A percentile compares a stretch with the other conserved stretches of the same genome.
Evolutionary conservation across 2,888 invertebrate species (phyloP).

Genomic region (Xestia c-nigrum): DNA sequence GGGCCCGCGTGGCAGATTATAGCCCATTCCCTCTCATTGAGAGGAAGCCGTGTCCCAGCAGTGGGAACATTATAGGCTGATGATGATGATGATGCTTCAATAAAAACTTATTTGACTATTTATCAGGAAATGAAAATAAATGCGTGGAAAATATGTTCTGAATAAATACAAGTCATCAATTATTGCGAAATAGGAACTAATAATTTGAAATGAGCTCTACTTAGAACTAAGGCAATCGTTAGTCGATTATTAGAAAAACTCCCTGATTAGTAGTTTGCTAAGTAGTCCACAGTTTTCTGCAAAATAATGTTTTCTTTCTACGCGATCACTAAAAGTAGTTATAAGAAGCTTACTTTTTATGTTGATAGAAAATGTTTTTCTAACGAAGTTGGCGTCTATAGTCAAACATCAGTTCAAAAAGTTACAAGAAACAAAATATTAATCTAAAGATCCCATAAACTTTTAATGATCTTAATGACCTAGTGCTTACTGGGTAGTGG

Average conservation of each 20-base stretch:
- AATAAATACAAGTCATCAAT: conserved; percentile 10
- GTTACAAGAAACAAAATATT: not conserved
- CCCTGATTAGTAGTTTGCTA: conserved; percentile 25
- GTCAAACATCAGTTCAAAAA: too few relatives aligned
- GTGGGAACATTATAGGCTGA: too few relatives aligned
- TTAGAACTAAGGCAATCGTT: conserved; percentile 25
- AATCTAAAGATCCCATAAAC: not conserved
- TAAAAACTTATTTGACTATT: conserved; percentile 7
- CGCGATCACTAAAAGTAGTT: not conserved
- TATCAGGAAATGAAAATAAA: conserved; percentile 31
- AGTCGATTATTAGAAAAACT: conserved; percentile 32
- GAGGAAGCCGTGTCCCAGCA: too few relatives aligned
- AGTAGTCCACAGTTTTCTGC: conserved; percentile 14
- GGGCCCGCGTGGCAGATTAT: too few relatives aligned
- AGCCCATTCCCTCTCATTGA: too few relatives aligned
- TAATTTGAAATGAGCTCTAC: conserved; percentile 17
- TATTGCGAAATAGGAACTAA: conserved; percentile 21
- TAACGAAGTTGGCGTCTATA: not conserved
- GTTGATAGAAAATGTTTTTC: not conserved
- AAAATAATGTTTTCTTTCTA: not conserved
- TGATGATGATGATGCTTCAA: too few relatives aligned
- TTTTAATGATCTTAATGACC: not conserved
- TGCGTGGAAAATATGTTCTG: conserved; percentile 16
- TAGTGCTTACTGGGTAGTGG: too few relatives aligned
- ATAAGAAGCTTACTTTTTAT: conserved; percentile 6